Base-by-base conservation (phyloP, 2,113 vertebrate species). In the Loxodonta africana region DNA sequence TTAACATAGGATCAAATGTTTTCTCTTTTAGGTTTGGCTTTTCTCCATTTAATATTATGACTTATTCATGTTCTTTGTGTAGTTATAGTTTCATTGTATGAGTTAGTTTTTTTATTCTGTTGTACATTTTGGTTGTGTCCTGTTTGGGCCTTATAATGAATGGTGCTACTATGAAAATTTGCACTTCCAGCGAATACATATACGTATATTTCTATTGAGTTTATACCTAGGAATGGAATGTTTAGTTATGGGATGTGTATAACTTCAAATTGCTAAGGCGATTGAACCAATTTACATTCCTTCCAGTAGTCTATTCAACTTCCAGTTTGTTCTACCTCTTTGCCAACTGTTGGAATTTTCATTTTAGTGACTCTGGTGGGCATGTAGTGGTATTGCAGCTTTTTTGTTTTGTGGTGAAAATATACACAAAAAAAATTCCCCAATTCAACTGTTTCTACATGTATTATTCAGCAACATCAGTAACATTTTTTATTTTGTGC, bases 181-280 rank as follows among this genome's bases (percentile, higher is more conserved):
- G 41, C 71, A 94, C 23, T 76, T 41, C 15, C 33, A 30, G 41
- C 30, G 4, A 33, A 2, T 53, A 37, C 10, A 44, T 65, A 17
- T 53, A 17, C 48, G 26, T 30, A 73, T 82, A 8, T 18, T 74
- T 30, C 63, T 82, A 8, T 18, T 74, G 77, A 51, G 25, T 74
- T 51, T 82, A 33, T 41, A 60, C 65, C 51, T 74, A 53, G 46
- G 41, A 33, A 74, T 71, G 53, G 18, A 65, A 51, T 82, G 23
- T 30, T 51, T 46, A 18, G 8, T 88, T 51, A 44, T 14, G 67
- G 69, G 21, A 17, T 67, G 14, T 83, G 25, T 8, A 1, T 53
- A 90, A 90, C 4, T 83, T 94, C 57, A 67, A 53, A 33, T 57
- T 90, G 57, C n/a, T 26, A 76, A 53, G 80, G n/a, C 76, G 86